Conservation (phyloP, 1,140 invertebrate species). For the Cardiocondyla obscurior region DNA sequence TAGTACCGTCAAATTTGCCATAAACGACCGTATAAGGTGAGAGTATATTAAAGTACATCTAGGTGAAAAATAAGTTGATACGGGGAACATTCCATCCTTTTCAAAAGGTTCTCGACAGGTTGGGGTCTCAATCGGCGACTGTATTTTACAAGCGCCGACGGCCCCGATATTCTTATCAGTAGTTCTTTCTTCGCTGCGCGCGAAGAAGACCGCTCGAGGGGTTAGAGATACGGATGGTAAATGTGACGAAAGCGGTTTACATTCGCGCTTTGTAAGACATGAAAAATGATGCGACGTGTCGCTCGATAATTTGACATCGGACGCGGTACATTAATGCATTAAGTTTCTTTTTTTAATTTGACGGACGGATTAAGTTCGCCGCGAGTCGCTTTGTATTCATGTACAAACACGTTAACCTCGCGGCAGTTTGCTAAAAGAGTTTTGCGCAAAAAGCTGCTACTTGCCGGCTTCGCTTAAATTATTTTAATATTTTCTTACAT, state of each 20-base stretch:
- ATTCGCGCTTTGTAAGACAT: constrained; percentile 20
- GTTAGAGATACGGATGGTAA: constrained; percentile 13
- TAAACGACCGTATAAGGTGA: neutral
- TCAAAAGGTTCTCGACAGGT: neutral
- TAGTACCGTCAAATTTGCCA: neutral
- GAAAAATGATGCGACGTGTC: constrained; percentile 34
- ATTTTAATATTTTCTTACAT: neutral
- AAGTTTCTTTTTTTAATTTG: neutral
- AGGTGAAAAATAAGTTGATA: constrained; percentile 14
- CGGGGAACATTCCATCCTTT: neutral
- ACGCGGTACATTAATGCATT: neutral
- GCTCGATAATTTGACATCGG: neutral
- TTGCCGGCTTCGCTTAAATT: neutral
- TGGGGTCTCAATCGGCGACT: constrained; percentile 14
- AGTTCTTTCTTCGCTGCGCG: neutral
- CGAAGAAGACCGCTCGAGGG: constrained; percentile 3
- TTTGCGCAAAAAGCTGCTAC: too few relatives aligned
- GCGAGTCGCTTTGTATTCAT: too few relatives aligned
- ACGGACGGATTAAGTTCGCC: neutral
- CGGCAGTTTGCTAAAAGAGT: too few relatives aligned
- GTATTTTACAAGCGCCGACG: constrained; percentile 33
- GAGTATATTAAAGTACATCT: neutral
- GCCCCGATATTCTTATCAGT: neutral
- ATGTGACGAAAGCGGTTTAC: constrained; percentile 34
- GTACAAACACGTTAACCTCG: too few relatives aligned